Percentiles rank a stretch among this genome's conserved stretches.
Evolutionary conservation across 2,888 invertebrate species (phyloP).

Genomic region (Leptinotarsa peninsularis): DNA sequence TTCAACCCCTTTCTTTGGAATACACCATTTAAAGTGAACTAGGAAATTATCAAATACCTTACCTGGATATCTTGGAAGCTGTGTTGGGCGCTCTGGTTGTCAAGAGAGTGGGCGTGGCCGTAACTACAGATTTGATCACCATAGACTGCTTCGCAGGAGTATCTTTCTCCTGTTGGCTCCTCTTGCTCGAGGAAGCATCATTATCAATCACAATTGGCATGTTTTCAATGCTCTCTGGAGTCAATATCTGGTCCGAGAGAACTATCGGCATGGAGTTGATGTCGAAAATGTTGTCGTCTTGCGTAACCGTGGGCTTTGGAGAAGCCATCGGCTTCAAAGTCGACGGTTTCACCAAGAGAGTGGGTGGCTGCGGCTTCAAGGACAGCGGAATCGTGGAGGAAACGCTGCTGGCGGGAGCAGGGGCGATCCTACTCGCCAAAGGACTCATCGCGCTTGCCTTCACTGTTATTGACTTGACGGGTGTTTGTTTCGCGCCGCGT

Average conservation of each 20-base stretch:
- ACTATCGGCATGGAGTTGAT: slow-evolving; percentile 84
- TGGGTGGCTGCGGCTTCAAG: background rate
- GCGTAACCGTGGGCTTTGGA: slow-evolving; percentile 30
- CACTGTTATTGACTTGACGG: background rate
- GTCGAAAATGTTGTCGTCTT: slow-evolving; percentile 71
- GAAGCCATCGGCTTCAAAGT: slow-evolving; percentile 6
- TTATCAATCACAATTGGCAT: slow-evolving; percentile 67
- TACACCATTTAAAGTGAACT: no score
- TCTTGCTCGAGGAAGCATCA: slow-evolving; percentile 24
- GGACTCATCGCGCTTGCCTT: background rate
- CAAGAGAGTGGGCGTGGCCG: slow-evolving; percentile 13
- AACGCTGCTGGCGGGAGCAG: background rate
- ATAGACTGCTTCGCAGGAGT: slow-evolving; percentile 31
- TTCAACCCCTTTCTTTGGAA: no score
- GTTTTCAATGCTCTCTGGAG: slow-evolving; percentile 76
- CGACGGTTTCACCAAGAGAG: background rate
- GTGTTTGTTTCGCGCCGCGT: slow-evolving; percentile 42
- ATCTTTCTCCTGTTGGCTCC: slow-evolving; percentile 16
- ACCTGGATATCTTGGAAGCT: slow-evolving; percentile 20
- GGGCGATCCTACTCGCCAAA: background rate
- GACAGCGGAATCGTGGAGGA: background rate
- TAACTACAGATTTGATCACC: slow-evolving; percentile 28
- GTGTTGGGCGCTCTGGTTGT: slow-evolving; percentile 8
- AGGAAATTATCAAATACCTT: no score
- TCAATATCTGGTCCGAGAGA: slow-evolving; percentile 76